These are phyloP conservation scores for Oegoconia quadripuncta DNA, from an alignment of 2,888 invertebrate genomes.

Conservation along the genomic window DNA sequence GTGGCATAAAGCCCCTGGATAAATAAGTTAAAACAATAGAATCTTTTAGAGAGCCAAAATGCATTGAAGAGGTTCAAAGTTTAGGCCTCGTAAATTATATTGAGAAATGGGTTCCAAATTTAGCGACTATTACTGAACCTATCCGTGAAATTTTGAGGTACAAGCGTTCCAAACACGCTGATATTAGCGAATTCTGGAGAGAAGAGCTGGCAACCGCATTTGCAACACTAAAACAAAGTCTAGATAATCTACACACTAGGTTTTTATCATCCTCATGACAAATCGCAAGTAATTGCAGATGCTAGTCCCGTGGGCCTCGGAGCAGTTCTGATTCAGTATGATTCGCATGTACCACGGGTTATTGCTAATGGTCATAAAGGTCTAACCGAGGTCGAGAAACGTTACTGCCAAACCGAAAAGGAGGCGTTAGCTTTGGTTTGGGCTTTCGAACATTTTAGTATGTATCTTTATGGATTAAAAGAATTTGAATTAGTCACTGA, in stretches of 20 bases:
- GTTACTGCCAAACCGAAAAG: slow-evolving; percentile 27
- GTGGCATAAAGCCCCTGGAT: slow-evolving; percentile 20
- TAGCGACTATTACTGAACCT: slow-evolving; percentile 25
- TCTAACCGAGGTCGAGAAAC: slow-evolving; percentile 18
- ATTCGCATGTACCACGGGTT: slow-evolving; percentile 13
- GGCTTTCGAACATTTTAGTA: slow-evolving; percentile 23
- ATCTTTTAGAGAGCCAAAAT: slow-evolving; percentile 18
- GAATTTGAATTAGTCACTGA: slow-evolving; percentile 30
- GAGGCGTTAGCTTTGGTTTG: slow-evolving; percentile 23
- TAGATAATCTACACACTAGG: background rate
- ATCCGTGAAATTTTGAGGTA: slow-evolving; percentile 14
- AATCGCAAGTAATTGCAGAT: slow-evolving; percentile 23
- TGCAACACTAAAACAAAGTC: background rate
- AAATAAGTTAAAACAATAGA: slow-evolving; percentile 21
- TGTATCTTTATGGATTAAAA: slow-evolving; percentile 21
- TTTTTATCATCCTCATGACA: slow-evolving; percentile 15
- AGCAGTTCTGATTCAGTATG: slow-evolving; percentile 20
- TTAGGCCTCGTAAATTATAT: slow-evolving; percentile 29
- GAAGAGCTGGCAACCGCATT: slow-evolving; percentile 8
- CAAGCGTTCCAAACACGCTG: slow-evolving; percentile 9
- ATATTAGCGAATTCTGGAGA: slow-evolving; percentile 16
- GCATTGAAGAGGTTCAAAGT: slow-evolving; percentile 27
- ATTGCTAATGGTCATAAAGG: slow-evolving; percentile 25
- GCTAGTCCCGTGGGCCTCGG: slow-evolving; percentile 25
- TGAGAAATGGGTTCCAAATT: slow-evolving; percentile 25